Evolutionary conservation across 2,113 vertebrate species (phyloP).

Genomic region (Pterocles burchelli): DNA sequence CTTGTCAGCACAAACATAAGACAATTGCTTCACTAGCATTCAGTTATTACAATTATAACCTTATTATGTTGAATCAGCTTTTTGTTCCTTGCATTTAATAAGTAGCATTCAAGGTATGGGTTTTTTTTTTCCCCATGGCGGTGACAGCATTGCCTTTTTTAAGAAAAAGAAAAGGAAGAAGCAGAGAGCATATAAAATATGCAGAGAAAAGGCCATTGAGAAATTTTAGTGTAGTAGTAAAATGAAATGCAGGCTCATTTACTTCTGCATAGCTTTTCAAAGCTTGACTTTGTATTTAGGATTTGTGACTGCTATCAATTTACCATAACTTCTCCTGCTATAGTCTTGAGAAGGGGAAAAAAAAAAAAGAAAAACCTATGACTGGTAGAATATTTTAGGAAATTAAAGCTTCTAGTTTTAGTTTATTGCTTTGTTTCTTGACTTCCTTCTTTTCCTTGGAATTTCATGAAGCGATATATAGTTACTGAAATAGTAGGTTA

Average conservation of each 20-base stretch:
- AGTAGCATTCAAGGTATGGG: background rate
- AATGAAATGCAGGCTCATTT: slow-evolving; percentile 53
- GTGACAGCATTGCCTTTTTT: background rate
- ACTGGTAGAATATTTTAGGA: background rate
- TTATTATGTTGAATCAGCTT: slow-evolving; percentile 21
- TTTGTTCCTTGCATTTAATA: slow-evolving; percentile 23
- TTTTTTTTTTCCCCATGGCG: background rate
- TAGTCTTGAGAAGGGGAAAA: no score
- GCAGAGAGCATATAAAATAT: background rate
- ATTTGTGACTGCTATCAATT: slow-evolving; percentile 40
- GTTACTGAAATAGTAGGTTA: background rate
- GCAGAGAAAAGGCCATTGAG: slow-evolving; percentile 22
- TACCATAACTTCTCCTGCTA: background rate
- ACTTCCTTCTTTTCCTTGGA: background rate
- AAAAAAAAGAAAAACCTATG: background rate
- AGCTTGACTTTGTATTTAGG: slow-evolving; percentile 26
- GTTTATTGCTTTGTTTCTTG: background rate
- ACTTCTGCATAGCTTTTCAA: slow-evolving; percentile 38
- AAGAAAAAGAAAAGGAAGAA: background rate
- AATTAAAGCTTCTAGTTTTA: background rate
- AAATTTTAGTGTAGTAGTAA: slow-evolving; percentile 46
- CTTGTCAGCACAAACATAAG: slow-evolving; percentile 25
- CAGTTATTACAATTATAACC: slow-evolving; percentile 49
- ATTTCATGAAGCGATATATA: background rate
- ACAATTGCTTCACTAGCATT: slow-evolving; percentile 20